Evolutionary conservation across 2,113 vertebrate species (phyloP), one percentile per base, ranked within the genome.

Genomic region (Gymnobelideus leadbeateri): DNA sequence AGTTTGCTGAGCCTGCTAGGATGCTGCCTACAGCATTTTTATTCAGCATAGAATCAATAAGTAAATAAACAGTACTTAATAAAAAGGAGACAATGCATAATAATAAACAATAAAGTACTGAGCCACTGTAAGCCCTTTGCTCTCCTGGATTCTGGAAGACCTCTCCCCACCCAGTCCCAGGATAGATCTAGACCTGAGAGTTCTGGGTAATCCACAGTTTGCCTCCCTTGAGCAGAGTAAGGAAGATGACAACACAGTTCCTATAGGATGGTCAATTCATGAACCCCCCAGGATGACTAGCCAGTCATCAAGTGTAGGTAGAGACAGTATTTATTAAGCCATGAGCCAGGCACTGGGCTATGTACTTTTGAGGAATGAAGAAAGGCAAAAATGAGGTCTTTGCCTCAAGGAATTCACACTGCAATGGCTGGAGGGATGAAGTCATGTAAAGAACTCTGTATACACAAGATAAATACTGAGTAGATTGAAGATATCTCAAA

Each of bases 31-130:
- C 68, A 84, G 68, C 68, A 84, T n/a, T 84, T 84, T 84, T 19
- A 84, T 16, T 84, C 68, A 84, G n/a, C 37, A 84, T 43, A 84
- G 37, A 43, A 84, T 84, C 68, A 21, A 84, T 84, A 84, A 84
- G 68, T 43, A 84, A 84, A 84, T 84, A 84, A 84, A 84, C 68
- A 84, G 37, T 84, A 84, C 68, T 84, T 84, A 84, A 43, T 84
- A 84, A 84, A 84, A 84, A 84, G 68, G 68, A 84, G 68, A 84
- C 68, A 43, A 43, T 43, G 37, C 37, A 84, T 43, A 84, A 43
- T n/a, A 43, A n/a, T 84, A 84, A 84, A 84, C 1, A 43, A 84
- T 84, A 84, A 84, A 84, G 16, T 43, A 84, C 68, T 43, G n/a
- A 84, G 68, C 37, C 68, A n/a, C n/a, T 84, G 68, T 84, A 21